Evolutionary conservation across 2,888 invertebrate genomes (phyloP), one percentile per base, ranked within the genome.

Genomic region (Sarcophaga caerulescens): DNA sequence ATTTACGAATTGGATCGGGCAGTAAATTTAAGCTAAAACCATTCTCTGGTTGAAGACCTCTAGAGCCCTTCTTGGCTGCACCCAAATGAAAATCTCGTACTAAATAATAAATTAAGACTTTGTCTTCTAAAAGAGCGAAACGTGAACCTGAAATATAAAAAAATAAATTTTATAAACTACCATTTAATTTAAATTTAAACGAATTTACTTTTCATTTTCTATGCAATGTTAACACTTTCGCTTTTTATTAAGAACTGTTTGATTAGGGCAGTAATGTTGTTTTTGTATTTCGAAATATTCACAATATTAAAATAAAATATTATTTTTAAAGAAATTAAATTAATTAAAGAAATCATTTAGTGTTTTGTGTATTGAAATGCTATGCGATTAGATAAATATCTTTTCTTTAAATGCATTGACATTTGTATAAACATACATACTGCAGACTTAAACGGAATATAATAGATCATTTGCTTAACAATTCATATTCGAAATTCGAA

Each of bases 101-200:
- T 44, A 93, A 63, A 74, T 92, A 90, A 76, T 89, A 93, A 3
- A 93, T 86, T 12, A 93, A 87, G 4, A 90, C 91, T 84, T 93
- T 93, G 5, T 91, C 90, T 82, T 93, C 93, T 68, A 93, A 89
- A 2, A 93, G 87, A 44, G 92, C 93, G 68, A 93, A 93, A 19
- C 93, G 91, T 3, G 91, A 91, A 23, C 91, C 93, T 93, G 66
- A 81, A 87, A 84, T 17, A 44, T 45, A 35, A 4, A 68, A 57
- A 62, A 6, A 47, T n/a, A 19, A 35, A 47, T 62, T 11, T 45
- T 25, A n/a, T 45, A 69, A 25, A 14, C 11, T 5, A 17, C 1
- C 35, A 71, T 60, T 35, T 47, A 47, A 21, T 69, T 47, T n/a
- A 8, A 35, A 35, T 35, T 14, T 62, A 44, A 44, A 68, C 1